Conservation (phyloP, 2,888 invertebrate species). For the Ptychoptera albimana region DNA sequence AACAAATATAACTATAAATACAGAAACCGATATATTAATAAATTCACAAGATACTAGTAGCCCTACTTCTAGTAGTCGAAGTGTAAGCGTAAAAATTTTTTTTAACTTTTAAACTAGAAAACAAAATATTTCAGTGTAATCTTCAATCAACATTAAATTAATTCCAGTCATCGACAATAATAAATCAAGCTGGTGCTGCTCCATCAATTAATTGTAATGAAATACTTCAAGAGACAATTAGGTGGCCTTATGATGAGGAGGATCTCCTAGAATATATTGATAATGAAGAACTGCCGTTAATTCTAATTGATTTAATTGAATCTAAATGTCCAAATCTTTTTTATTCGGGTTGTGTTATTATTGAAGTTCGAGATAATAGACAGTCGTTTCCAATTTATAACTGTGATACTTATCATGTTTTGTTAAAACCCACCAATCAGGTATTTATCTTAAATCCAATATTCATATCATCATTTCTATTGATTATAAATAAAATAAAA, state of each 20-base stretch:
- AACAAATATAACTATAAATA: not conserved
- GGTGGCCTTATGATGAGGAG: conserved; percentile 83
- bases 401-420: conserved; percentile 73
- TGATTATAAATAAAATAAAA: conserved; percentile 14
- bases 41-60: not conserved
- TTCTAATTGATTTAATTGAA: conserved; percentile 69
- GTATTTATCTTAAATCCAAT: conserved; percentile 31
- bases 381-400: conserved; percentile 55
- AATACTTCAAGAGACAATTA: conserved; percentile 56
- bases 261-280: conserved; percentile 76
- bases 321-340: conserved; percentile 70
- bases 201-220: conserved; percentile 31
- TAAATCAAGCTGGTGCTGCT: conserved; percentile 1
- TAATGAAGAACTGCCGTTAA: conserved; percentile 78
- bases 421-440: conserved; percentile 76
- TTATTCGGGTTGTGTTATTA: conserved; percentile 83
- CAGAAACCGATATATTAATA: not conserved
- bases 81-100: not conserved
- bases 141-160: not conserved
- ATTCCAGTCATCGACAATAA: not conserved
- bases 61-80: not conserved
- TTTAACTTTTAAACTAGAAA: not conserved
- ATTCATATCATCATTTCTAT: not conserved
- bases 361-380: conserved; percentile 78
- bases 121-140: not conserved